Conservation (phyloP, 2,888 invertebrate species). For the Plebejus anna region DNA sequence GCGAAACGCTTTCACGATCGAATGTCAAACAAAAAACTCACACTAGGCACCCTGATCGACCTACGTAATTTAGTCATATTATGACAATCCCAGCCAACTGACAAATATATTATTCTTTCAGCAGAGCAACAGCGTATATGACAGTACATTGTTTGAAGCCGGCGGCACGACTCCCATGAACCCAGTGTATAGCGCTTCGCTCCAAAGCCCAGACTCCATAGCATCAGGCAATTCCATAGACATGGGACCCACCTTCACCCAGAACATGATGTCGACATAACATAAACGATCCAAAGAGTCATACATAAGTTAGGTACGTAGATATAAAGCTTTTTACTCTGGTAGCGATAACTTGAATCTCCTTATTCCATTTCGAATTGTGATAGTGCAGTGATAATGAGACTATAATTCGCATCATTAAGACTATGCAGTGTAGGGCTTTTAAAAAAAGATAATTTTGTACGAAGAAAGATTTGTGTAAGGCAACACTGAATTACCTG, state of each 20-base stretch:
- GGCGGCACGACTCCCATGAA: constrained; percentile 83
- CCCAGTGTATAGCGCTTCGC: constrained; percentile 84
- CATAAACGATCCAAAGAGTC: constrained; percentile 28
- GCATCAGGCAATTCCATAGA: constrained; percentile 76
- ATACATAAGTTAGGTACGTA: constrained; percentile 20
- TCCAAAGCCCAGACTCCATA: constrained; percentile 86
- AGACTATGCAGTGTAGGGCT: not conserved
- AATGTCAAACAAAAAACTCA: too few species aligned
- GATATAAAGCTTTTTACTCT: constrained; percentile 22
- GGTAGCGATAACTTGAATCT: constrained; percentile 22
- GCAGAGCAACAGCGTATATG: constrained; percentile 86
- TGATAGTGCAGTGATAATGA: constrained; percentile 26
- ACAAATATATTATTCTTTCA: constrained; percentile 38
- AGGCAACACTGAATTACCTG: not conserved
- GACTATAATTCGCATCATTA: constrained; percentile 18
- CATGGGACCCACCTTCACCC: constrained; percentile 53
- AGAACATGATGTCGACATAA: constrained; percentile 65
- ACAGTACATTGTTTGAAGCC: constrained; percentile 85
- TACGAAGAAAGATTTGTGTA: not conserved
- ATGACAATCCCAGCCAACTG: too few species aligned
- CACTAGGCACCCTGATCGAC: too few species aligned
- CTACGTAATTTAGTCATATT: too few species aligned
- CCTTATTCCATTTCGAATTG: constrained; percentile 20
- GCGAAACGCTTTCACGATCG: too few species aligned
- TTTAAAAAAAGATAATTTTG: not conserved